Percentiles rank a stretch among this genome's conserved stretches.
Conservation (phyloP, 2,113 vertebrate genomes). For the Leucopsar rothschildi region DNA sequence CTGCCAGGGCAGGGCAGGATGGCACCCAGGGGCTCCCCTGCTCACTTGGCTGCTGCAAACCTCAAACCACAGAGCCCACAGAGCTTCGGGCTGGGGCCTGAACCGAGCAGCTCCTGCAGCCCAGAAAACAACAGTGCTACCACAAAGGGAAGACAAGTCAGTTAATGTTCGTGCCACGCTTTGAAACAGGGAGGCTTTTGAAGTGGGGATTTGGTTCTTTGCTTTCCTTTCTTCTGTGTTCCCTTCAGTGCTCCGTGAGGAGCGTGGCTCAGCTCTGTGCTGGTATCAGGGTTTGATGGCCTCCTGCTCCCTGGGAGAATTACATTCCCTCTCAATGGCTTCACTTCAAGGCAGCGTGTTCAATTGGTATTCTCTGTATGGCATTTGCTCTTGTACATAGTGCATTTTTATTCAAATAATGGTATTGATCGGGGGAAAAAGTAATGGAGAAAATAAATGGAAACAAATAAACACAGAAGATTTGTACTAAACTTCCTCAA, state of each 20-base stretch:
- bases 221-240: neutral
- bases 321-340: neutral
- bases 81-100: accelerated
- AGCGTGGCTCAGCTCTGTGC: neutral
- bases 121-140: neutral
- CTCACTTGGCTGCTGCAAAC: neutral
- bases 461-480: conserved; percentile 35
- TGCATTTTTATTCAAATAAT: conserved; percentile 55
- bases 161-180: neutral
- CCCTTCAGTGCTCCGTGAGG: neutral
- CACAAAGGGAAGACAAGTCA: neutral
- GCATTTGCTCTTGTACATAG: neutral
- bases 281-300: neutral
- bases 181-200: neutral
- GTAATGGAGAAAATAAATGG: conserved; percentile 35
- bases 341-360: neutral
- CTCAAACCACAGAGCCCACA: neutral
- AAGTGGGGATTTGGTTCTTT: neutral
- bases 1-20: neutral
- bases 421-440: neutral
- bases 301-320: neutral
- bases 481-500: neutral
- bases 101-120: neutral
- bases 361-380: neutral
- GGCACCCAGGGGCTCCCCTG: neutral